phyloP scores from a whole-genome alignment of 2,113 vertebrate species.

The Ochotona princeps region DNA sequence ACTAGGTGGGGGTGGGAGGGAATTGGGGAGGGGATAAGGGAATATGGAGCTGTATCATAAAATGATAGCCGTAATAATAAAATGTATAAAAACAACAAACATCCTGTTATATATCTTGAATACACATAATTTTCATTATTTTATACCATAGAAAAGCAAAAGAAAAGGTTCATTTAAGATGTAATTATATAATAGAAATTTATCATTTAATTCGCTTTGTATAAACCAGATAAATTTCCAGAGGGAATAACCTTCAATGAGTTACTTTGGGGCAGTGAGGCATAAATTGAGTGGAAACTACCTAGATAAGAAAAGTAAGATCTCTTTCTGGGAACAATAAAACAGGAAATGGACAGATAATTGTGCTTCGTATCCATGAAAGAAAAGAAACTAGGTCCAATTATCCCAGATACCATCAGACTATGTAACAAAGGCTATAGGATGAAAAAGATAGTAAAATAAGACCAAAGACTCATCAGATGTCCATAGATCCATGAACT shows the following conservation, averaged over 20 bases:
- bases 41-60: too few relatives aligned
- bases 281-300: background rate
- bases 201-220: background rate
- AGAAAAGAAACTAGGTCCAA: background rate
- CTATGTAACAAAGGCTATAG: too few relatives aligned
- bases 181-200: background rate
- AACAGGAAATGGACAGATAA: background rate
- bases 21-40: too few relatives aligned
- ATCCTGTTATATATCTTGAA: background rate
- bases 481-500: accelerated
- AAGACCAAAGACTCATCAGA: background rate
- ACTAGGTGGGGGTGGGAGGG: too few relatives aligned
- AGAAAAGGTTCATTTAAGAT: background rate
- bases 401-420: background rate
- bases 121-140: background rate
- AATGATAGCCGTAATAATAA: too few relatives aligned
- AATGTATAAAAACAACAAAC: too few relatives aligned
- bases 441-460: background rate
- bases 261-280: background rate
- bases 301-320: background rate
- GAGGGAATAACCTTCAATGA: background rate
- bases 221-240: background rate
- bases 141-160: background rate
- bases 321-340: background rate
- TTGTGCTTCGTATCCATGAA: background rate